Evolutionary conservation across 2,113 vertebrate species (phyloP).

Genomic region (Mungos mungo): DNA sequence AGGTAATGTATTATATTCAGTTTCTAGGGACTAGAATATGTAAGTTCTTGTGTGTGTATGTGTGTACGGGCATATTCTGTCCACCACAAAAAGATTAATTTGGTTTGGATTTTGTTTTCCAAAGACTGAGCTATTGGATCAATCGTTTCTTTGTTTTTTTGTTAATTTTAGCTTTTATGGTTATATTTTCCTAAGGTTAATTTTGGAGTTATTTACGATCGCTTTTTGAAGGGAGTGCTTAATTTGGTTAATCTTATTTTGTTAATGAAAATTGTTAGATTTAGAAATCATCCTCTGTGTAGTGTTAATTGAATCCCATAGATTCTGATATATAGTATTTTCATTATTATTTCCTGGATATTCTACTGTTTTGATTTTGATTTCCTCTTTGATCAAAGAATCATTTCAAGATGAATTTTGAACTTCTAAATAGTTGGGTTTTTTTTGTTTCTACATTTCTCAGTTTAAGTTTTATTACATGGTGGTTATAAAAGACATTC

Average conservation of each 20-base stretch:
- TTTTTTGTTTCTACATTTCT: not conserved
- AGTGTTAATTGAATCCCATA: not conserved
- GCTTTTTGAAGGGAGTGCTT: not conserved
- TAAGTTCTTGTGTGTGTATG: not conserved
- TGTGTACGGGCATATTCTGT: not conserved
- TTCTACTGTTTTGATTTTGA: not conserved
- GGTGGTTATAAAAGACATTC: not conserved
- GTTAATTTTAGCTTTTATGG: not conserved
- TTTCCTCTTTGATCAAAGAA: not conserved
- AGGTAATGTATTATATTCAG: not conserved
- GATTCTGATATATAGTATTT: not conserved
- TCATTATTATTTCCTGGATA: not conserved
- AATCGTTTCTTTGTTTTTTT: not conserved
- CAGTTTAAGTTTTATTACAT: not conserved
- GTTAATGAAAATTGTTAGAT: not conserved
- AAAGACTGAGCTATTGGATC: not conserved
- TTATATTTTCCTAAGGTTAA: not conserved
- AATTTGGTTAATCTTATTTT: not conserved
- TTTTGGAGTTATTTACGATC: not conserved
- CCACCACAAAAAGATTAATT: not conserved
- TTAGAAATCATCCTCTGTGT: not conserved
- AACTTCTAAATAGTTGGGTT: not conserved
- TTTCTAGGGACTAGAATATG: not conserved
- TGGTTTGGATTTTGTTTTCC: not conserved
- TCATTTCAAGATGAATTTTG: not conserved